Conservation (phyloP, 2,113 vertebrate species). For the Fukomys damarensis region DNA sequence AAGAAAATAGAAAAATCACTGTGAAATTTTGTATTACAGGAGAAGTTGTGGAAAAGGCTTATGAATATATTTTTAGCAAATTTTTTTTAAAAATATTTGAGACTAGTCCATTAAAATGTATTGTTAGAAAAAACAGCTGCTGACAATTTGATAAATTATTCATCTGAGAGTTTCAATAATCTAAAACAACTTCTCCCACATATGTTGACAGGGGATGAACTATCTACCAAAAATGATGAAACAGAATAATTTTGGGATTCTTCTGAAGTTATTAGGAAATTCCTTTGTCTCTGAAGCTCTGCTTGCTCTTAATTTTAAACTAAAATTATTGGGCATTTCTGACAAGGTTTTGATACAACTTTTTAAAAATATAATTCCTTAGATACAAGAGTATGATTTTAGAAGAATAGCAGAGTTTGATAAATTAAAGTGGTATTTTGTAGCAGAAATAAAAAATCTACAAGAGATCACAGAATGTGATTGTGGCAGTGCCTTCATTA, state of each 20-base stretch:
- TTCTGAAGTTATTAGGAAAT: slow-evolving; percentile 71
- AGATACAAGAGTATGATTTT: slow-evolving; percentile 20
- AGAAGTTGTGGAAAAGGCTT: slow-evolving; percentile 28
- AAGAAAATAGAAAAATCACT: not conserved
- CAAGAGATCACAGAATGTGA: not conserved
- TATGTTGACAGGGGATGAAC: slow-evolving; percentile 72
- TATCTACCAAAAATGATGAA: slow-evolving; percentile 75
- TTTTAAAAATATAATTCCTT: slow-evolving; percentile 61
- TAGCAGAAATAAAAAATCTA: slow-evolving; percentile 60
- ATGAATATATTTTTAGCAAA: slow-evolving; percentile 65
- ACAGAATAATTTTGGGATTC: slow-evolving; percentile 76
- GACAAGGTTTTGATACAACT: slow-evolving; percentile 70
- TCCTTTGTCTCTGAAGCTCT: slow-evolving; percentile 58
- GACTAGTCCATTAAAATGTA: slow-evolving; percentile 70
- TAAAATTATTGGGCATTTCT: slow-evolving; percentile 69
- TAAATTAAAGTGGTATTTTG: not conserved
- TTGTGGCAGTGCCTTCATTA: not conserved
- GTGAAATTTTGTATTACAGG: slow-evolving; percentile 39
- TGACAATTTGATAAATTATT: slow-evolving; percentile 85
- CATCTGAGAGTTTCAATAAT: slow-evolving; percentile 77
- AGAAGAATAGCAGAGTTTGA: slow-evolving; percentile 43
- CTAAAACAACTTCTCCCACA: slow-evolving; percentile 71
- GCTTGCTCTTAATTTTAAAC: slow-evolving; percentile 75
- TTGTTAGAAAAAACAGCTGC: slow-evolving; percentile 77
- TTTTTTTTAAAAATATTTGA: slow-evolving; percentile 40